Conservation (phyloP, 2,888 invertebrate genomes). For the Ophonus ardosiacus region DNA sequence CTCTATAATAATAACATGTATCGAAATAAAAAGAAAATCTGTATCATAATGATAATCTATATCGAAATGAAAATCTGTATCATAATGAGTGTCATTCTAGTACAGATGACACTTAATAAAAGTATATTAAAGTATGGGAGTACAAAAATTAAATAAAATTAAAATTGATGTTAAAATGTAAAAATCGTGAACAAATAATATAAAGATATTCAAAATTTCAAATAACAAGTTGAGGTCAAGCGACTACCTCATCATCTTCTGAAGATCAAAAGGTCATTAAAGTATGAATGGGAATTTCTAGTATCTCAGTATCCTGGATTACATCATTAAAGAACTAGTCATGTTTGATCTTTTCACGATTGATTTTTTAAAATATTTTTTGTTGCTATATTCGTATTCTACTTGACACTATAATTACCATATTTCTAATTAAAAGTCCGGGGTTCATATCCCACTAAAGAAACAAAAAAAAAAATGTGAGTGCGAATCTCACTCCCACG, state of each 20-base stretch:
- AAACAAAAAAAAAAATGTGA: too few relatives aligned
- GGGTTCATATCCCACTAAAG: too few relatives aligned
- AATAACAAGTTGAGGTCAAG: conserved; percentile 24
- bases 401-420: not conserved
- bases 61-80: too few relatives aligned
- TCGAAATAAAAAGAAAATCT: too few relatives aligned
- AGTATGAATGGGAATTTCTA: conserved; percentile 33
- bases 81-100: too few relatives aligned
- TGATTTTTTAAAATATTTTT: not conserved
- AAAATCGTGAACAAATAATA: not conserved
- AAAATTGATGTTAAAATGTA: not conserved
- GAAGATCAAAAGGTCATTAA: conserved; percentile 26
- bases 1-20: too few relatives aligned
- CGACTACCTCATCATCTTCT: not conserved
- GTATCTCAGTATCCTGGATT: conserved; percentile 21
- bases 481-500: too few relatives aligned
- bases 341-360: conserved; percentile 21
- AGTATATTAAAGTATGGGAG: too few relatives aligned
- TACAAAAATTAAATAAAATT: too few relatives aligned
- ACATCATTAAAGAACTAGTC: conserved; percentile 21
- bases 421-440: too few relatives aligned
- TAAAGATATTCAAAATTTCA: not conserved
- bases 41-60: too few relatives aligned
- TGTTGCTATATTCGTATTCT: not conserved
- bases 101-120: too few relatives aligned